A percentile compares a stretch with the other conserved stretches of the same genome.
These are phyloP conservation scores for Pachyuromys duprasi DNA, from an alignment of 2,797 vertebrate genomes.

Conservation along the genomic window DNA sequence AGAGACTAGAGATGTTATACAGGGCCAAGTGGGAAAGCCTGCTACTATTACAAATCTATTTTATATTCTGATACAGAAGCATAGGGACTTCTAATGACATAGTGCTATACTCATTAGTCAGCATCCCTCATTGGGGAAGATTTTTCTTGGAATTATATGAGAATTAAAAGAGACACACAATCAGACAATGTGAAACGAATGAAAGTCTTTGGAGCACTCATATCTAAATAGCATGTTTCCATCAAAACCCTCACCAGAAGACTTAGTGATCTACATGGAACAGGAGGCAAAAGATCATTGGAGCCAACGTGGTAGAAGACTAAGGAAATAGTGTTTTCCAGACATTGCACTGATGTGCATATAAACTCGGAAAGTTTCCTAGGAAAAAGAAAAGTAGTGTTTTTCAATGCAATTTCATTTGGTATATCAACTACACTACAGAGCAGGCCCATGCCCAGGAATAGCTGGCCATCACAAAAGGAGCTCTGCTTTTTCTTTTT, in stretches of 20 bases:
- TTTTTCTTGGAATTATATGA: neutral
- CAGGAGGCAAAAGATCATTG: neutral
- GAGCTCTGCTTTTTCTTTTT: neutral
- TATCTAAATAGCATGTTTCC: neutral
- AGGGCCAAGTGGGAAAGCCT: no score
- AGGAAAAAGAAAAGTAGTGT: neutral
- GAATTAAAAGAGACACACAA: neutral
- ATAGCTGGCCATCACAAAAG: neutral
- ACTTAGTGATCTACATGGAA: neutral
- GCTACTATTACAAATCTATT: neutral
- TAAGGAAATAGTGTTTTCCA: neutral
- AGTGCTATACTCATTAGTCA: neutral
- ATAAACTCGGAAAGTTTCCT: neutral
- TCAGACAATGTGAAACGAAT: neutral
- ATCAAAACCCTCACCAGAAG: neutral
- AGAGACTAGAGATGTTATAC: neutral
- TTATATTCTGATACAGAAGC: neutral
- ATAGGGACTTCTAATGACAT: neutral
- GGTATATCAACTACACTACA: neutral
- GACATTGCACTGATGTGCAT: neutral
- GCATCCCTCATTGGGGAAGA: neutral
- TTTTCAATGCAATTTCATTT: neutral
- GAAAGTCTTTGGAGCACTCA: neutral
- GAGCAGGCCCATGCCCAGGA: neutral
- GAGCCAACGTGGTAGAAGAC: neutral